Base-by-base conservation (phyloP, 1,140 invertebrate genomes). In the Teleogryllus occipitalis region DNA sequence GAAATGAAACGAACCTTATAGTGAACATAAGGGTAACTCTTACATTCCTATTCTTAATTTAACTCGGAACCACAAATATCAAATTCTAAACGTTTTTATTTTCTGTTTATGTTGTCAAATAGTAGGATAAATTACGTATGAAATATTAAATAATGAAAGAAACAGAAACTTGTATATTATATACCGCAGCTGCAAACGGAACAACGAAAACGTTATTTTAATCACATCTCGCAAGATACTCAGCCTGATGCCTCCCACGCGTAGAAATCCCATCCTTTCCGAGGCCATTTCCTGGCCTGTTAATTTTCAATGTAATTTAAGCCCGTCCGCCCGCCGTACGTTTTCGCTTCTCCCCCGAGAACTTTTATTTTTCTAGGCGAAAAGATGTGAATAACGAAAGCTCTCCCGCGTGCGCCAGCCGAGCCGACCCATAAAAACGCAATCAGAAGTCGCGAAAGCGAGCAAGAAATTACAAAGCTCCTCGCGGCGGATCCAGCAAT, bases 391-490 rank as follows among this genome's bases (percentile, higher is more conserved):
- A 65, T 65, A 2, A 65, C 54, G 54, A 65, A 65, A 65, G 18
- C 54, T 65, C 54, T 65, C 54, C n/a, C 54, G 10, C 18, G 10
- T 7, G 10, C 54, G 10, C 54, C 54, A 65, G 54, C 54, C 18
- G 54, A 14, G 10, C 54, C 18, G 54, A 65, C 54, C 54, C 1
- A 3, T 3, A 65, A 65, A 65, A 65, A 65, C 18, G 54, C 54
- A 65, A 65, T 65, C 54, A 65, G 10, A 65, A 65, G 54, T 65
- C 54, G 18, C 54, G 54, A 65, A 18, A 10, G 54, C 10, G 10
- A 65, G 54, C 54, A 65, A 65, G 54, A 65, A 65, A 65, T 65
- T 65, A 65, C 54, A 65, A 65, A 65, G 54, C 54, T 65, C n/a
- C 54, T 65, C 18, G 54, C 54, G 54, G 54, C 10, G 54, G 54